These are phyloP conservation scores for Hiodon alosoides DNA, from an alignment of 2,113 vertebrate species.

Conservation along the genomic window DNA sequence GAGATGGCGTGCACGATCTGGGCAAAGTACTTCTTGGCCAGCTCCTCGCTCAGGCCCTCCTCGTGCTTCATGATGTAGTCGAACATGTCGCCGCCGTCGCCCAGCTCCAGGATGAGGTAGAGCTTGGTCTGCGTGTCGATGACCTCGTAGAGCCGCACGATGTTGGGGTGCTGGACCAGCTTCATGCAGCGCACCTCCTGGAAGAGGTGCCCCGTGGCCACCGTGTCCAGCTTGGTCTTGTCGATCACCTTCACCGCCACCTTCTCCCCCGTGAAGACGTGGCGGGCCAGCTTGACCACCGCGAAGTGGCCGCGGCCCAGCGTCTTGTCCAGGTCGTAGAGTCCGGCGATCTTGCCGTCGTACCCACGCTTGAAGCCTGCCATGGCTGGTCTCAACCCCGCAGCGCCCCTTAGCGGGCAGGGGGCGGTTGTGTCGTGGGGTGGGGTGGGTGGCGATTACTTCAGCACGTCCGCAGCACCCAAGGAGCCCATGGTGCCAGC, in stretches of 20 bases:
- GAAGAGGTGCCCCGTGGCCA: constrained; percentile 76
- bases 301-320: constrained; percentile 78
- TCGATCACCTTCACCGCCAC: constrained; percentile 81
- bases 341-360: constrained; percentile 78
- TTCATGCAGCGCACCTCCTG: constrained; percentile 82
- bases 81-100: constrained; percentile 79
- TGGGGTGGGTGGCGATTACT: constrained; percentile 47
- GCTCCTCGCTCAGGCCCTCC: constrained; percentile 72
- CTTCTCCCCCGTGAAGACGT: constrained; percentile 81
- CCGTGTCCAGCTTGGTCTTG: constrained; percentile 76
- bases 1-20: constrained; percentile 80
- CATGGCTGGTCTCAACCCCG: constrained; percentile 57
- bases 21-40: constrained; percentile 79
- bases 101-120: constrained; percentile 78
- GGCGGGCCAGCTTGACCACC: constrained; percentile 77
- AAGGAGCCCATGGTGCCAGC: constrained; percentile 50
- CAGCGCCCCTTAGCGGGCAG: background rate
- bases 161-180: constrained; percentile 77
- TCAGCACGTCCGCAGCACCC: constrained; percentile 46
- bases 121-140: constrained; percentile 81
- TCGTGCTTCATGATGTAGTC: constrained; percentile 83
- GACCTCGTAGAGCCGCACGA: constrained; percentile 76
- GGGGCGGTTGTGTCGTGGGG: constrained; percentile 16
- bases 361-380: constrained; percentile 79
- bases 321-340: constrained; percentile 80